Evolutionary conservation across 1,140 invertebrate genomes (phyloP).

Genomic region (Popillia japonica): DNA sequence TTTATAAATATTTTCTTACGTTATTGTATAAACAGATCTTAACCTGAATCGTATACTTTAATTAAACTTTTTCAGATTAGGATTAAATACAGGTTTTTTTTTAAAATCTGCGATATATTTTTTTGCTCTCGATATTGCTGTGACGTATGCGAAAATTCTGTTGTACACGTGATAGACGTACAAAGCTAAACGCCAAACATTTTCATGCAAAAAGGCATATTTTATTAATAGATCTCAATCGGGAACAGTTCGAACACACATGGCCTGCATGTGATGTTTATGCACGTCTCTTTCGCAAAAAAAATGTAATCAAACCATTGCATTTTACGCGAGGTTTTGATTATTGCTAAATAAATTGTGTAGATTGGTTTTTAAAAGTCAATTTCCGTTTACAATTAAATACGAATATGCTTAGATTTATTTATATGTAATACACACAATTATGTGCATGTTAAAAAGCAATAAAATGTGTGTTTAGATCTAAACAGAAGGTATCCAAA

Average conservation of each 20-base stretch:
- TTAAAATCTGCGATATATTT: too few relatives aligned
- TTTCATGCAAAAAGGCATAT: background rate
- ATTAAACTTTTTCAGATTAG: too few relatives aligned
- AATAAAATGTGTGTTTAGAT: too few relatives aligned
- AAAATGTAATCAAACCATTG: conserved; percentile 12
- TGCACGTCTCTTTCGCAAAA: background rate
- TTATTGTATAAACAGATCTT: too few relatives aligned
- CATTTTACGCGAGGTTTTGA: conserved; percentile 37
- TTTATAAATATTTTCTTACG: too few relatives aligned
- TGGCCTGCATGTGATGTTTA: conserved; percentile 26
- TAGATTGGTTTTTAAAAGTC: background rate
- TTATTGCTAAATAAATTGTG: background rate
- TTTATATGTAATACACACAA: background rate
- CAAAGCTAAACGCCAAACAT: background rate
- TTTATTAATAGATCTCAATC: conserved; percentile 20
- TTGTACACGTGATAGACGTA: too few relatives aligned
- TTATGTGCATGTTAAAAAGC: too few relatives aligned
- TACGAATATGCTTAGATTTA: background rate
- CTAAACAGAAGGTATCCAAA: too few relatives aligned
- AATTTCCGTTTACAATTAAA: background rate
- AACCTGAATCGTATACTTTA: too few relatives aligned
- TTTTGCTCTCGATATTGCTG: too few relatives aligned
- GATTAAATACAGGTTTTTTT: too few relatives aligned
- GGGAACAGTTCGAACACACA: background rate
- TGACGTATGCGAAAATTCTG: too few relatives aligned